These are phyloP conservation scores for Torymus tubicola DNA, from an alignment of 2,888 invertebrate genomes.

Conservation along the genomic window DNA sequence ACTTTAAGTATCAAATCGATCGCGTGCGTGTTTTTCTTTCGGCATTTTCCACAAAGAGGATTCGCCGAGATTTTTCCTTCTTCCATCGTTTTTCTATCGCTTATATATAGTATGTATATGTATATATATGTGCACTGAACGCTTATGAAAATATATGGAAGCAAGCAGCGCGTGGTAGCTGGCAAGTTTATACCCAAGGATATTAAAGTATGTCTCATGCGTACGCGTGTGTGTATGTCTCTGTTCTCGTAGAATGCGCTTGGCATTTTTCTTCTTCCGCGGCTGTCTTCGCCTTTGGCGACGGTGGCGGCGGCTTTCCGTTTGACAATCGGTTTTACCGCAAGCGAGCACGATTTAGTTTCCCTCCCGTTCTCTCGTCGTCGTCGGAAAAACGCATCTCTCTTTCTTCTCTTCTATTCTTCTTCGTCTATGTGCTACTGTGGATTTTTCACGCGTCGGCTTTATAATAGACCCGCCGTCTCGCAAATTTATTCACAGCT, in stretches of 20 bases:
- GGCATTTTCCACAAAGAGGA: slow-evolving; percentile 44
- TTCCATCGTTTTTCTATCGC: slow-evolving; percentile 3
- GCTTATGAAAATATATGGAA: slow-evolving; percentile 51
- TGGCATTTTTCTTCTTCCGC: slow-evolving; percentile 6
- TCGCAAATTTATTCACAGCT: no score
- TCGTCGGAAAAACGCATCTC: not conserved
- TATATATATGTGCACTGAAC: slow-evolving; percentile 19
- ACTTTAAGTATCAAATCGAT: slow-evolving; percentile 15
- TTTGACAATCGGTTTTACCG: slow-evolving; percentile 13
- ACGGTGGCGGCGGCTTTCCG: not conserved
- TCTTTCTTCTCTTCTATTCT: not conserved
- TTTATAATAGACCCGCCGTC: no score
- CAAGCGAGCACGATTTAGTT: not conserved
- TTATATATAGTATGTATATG: slow-evolving; percentile 11
- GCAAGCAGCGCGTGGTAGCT: not conserved
- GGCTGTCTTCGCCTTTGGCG: not conserved
- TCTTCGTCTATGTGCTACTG: not conserved
- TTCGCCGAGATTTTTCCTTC: slow-evolving; percentile 28
- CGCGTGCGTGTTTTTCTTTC: not conserved
- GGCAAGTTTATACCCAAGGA: no score
- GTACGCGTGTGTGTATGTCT: no score
- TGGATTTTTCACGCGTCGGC: no score
- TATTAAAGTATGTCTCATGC: no score
- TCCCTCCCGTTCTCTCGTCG: not conserved
- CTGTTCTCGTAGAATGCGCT: slow-evolving; percentile 10